Base-by-base conservation (phyloP, 2,888 invertebrate genomes). In the Eubasilissa splendida region DNA sequence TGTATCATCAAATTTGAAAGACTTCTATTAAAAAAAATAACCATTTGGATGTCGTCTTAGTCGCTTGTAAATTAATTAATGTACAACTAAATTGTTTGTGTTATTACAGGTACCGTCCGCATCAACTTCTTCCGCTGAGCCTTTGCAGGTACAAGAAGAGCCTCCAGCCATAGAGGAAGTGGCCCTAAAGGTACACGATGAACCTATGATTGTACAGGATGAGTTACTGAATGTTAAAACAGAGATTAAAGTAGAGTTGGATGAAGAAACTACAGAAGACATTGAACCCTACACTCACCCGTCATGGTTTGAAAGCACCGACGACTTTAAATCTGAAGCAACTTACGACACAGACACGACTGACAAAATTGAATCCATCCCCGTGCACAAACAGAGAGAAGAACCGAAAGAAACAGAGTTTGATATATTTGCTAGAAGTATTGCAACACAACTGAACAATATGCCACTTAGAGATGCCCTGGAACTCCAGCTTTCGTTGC, bases 381-480 rank as follows among this genome's bases (percentile, higher is more conserved):
- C 42, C 7, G 7, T 42, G 42, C 42, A 11, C 33, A 63, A 31
- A 0, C 31, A 63, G 10, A 63, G 22, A 22, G 42, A 63, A 33
- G 31, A 59, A 12, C 59, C 52, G 3, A n/a, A 56, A 53, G 73
- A 80, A 42, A 80, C 78, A 10, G 81, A 81, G 42, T 81, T 81
- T 65, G 81, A 81, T 33, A 59, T 81, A 10, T 81, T 81, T 52
- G 75, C 75, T 31, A 65, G 60, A 59, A 68, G 78, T 54, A 74
- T 81, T 12, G 81, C 74, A 0, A 54, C 66, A 5, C 81, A 81
- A n/a, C 59, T 81, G 56, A 81, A 78, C n/a, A 81, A 71, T 60
- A 77, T 81, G 78, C 75, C 77, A 22, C 56, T 74, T 42, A 63
- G 52, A 54, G 68, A 78, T 50, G 81, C 81, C 10, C 58, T 81